Conservation (phyloP, 2,113 vertebrate genomes). For the Gnathonemus echidnorhynchus region DNA sequence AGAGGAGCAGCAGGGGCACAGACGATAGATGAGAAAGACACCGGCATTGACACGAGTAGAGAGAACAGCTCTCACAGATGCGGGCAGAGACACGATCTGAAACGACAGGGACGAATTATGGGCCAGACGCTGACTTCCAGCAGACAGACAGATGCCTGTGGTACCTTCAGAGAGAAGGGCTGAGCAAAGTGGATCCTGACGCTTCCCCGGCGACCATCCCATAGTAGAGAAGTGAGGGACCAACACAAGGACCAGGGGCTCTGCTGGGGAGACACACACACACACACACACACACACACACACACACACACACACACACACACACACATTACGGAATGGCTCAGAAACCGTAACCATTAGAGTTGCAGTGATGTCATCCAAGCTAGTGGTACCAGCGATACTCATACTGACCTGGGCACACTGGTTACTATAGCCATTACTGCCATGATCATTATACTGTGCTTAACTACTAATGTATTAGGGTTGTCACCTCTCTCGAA, state of each 20-base stretch:
- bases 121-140: neutral
- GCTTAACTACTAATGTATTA: neutral
- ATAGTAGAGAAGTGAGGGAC: conserved; percentile 40
- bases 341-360: conserved; percentile 6
- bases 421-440: neutral
- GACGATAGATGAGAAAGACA: neutral
- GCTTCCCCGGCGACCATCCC: conserved; percentile 40
- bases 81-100: neutral
- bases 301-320: neutral
- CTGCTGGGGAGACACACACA: conserved; percentile 34
- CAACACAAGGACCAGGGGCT: conserved; percentile 34
- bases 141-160: neutral
- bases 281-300: neutral
- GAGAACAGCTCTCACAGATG: neutral
- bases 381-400: conserved; percentile 19
- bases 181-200: conserved; percentile 73
- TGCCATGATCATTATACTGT: neutral
- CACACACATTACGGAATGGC: conserved; percentile 5
- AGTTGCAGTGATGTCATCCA: conserved; percentile 18
- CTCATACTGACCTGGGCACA: conserved; percentile 27
- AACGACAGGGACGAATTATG: neutral
- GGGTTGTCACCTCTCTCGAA: neutral
- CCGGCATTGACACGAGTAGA: neutral
- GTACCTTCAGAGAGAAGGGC: conserved; percentile 83
- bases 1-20: neutral